These are phyloP conservation scores for Vulpes lagopus DNA, from an alignment of 2,113 vertebrate genomes.

Conservation along the genomic window DNA sequence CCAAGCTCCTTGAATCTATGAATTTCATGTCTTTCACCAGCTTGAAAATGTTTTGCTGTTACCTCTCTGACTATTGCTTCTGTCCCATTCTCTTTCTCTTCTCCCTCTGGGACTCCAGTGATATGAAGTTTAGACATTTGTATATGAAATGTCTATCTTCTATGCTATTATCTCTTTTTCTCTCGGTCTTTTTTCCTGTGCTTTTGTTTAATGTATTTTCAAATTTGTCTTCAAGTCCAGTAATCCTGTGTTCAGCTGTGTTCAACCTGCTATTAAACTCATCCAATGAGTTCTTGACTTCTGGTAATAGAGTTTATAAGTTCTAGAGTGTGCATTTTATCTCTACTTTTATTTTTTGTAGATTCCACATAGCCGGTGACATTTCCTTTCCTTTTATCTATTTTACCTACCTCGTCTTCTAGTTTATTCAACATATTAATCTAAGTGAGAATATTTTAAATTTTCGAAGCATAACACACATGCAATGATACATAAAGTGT, in stretches of 20 bases:
- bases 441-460: neutral
- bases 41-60: neutral
- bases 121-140: neutral
- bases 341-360: neutral
- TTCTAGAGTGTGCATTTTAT: neutral
- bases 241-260: neutral
- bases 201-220: neutral
- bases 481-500: neutral
- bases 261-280: neutral
- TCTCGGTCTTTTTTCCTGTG: neutral
- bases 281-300: neutral
- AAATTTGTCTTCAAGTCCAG: neutral
- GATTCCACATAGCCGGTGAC: neutral
- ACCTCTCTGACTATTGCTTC: neutral
- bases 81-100: neutral
- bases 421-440: neutral
- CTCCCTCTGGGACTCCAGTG: neutral
- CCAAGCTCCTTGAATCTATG: neutral
- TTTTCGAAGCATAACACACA: neutral
- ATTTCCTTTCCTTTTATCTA: constrained; percentile 34
- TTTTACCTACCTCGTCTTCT: neutral
- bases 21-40: neutral
- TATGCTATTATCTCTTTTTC: neutral
- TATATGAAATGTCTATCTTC: neutral
- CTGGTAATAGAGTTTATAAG: neutral